Evolutionary conservation across 2,888 invertebrate species (phyloP), one percentile per base, ranked within the genome.

Genomic region (Petrophora chlorosata): DNA sequence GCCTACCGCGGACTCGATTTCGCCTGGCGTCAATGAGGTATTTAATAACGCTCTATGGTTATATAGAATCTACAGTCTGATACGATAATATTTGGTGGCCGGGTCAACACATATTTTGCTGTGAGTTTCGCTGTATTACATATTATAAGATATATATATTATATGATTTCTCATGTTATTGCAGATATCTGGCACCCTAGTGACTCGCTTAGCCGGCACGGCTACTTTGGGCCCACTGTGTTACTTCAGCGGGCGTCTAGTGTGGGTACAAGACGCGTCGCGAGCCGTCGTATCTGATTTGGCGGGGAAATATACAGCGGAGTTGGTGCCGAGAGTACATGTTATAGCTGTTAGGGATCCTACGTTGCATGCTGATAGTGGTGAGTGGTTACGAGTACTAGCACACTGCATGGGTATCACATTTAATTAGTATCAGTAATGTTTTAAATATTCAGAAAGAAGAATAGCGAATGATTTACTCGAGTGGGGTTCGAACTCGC

Each of bases 221-320:
- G 82, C 85, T 35, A 92, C 94, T 41, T 91, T 93, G 62, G 95
- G 96, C 3, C 94, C 95, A 0, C 78, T 96, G 14, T 94, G 95
- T 63, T 96, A 96, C 85, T 95, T 95, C 76, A 94, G 96, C 55
- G 94, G 94, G 23, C 93, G 96, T 0, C 86, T 98, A 14, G 90
- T 97, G 38, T 98, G 97, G 98, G 91, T 97, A 1, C 94, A 95
- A 67, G 94, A 94, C 47, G 92, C 93, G 16, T 91, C 92, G 26
- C 92, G 94, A 42, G 94, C 95, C 0, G 93, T 95, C 1, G 93
- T 97, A 5, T 94, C 95, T 0, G 96, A 97, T 79, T 78, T 95
- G 32, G 88, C 91, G 19, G 96, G 96, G 1, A 92, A 93, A 66
- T 95, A 96, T 76, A 93, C 95, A n/a, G 94, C 93, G 0, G 92